A percentile compares a stretch with the other conserved stretches of the same genome.
Evolutionary conservation across 2,888 invertebrate genomes (phyloP).

Genomic region (Euzophera pinguis): DNA sequence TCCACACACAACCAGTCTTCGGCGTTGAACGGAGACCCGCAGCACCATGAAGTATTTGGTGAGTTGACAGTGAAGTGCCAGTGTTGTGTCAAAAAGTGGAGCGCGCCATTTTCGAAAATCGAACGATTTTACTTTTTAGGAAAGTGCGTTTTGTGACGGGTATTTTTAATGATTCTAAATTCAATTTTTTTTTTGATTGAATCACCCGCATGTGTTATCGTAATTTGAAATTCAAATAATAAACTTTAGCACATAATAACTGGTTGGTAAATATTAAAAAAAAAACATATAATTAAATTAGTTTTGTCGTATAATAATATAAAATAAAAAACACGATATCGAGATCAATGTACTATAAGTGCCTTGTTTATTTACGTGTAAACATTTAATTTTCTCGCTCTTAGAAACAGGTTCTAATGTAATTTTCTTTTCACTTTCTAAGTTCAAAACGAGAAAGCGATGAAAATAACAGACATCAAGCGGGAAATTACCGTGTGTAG

Average conservation of each 20-base stretch:
- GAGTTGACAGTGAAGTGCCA: conserved; percentile 44
- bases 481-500: conserved; percentile 12
- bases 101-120: conserved; percentile 22
- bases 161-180: background rate
- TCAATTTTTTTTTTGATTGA: background rate
- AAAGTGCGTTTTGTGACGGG: conserved; percentile 4
- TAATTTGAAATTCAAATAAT: too few species aligned
- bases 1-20: conserved; percentile 74
- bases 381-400: conserved; percentile 30
- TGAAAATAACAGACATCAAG: conserved; percentile 29
- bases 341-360: conserved; percentile 4
- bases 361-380: background rate
- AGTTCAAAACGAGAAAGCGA: conserved; percentile 35
- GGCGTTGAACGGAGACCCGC: conserved; percentile 65
- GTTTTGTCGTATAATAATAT: too few species aligned
- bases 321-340: background rate
- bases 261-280: too few species aligned
- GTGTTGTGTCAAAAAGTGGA: conserved; percentile 25
- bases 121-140: conserved; percentile 5
- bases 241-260: too few species aligned
- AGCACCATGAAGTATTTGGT: conserved; percentile 77
- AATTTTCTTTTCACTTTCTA: conserved; percentile 48
- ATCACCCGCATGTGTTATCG: too few species aligned
- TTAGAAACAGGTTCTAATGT: conserved; percentile 28
- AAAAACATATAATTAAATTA: too few species aligned